Percentiles rank a stretch among this genome's conserved stretches.
Conservation (phyloP, 1,140 invertebrate species). For the Drosophila guanche region DNA sequence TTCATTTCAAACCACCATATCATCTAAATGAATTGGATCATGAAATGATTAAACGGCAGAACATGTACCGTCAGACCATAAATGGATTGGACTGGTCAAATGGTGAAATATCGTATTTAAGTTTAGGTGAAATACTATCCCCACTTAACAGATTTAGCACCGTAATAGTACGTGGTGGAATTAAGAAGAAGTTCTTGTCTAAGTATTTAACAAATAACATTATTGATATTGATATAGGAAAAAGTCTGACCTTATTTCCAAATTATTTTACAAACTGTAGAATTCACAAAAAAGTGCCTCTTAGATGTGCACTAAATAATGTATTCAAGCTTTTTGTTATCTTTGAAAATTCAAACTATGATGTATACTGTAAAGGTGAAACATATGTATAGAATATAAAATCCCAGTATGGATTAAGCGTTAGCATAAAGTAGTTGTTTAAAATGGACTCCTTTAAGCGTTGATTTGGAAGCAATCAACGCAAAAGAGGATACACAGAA, state of each 20-base stretch:
- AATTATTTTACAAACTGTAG: conserved; percentile 1
- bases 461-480: background rate
- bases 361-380: background rate
- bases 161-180: too few species aligned
- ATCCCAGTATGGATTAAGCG: background rate
- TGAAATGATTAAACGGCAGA: background rate
- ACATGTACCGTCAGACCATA: conserved; percentile 3
- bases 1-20: background rate
- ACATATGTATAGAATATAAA: background rate
- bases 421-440: background rate
- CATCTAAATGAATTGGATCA: background rate
- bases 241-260: background rate
- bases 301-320: conserved; percentile 6
- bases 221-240: conserved; percentile 5
- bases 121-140: background rate
- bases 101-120: background rate
- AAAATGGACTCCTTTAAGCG: background rate
- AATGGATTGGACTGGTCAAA: background rate
- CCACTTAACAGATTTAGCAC: conserved; percentile 1
- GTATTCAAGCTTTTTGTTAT: background rate
- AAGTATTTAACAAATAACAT: conserved; percentile 5
- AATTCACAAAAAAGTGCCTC: conserved; percentile 2
- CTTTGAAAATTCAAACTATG: conserved; percentile 2
- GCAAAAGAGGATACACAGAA: background rate
- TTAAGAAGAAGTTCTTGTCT: too few species aligned